Evolutionary conservation across 2,113 vertebrate genomes (phyloP).

Genomic region (Neolamprologus caudopunctatus): DNA sequence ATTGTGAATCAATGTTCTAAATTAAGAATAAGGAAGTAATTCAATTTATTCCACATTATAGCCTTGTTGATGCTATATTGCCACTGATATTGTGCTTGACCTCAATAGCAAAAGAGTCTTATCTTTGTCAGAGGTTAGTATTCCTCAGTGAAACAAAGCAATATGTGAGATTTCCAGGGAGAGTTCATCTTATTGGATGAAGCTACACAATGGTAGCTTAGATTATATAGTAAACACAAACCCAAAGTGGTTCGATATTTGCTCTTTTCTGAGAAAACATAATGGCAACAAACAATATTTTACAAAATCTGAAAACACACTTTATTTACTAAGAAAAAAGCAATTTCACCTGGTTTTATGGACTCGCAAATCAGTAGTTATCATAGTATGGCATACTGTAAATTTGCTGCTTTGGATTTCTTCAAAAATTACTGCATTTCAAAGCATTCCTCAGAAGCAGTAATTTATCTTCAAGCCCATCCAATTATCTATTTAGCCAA

Average conservation of each 20-base stretch:
- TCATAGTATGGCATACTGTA: not conserved
- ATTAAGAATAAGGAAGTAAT: not conserved
- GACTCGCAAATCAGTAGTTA: not conserved
- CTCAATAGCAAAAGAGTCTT: not conserved
- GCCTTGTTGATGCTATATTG: not conserved
- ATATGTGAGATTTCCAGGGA: constrained; percentile 38
- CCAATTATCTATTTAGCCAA: constrained; percentile 61
- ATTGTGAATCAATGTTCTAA: not conserved
- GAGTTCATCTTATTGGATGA: constrained; percentile 20
- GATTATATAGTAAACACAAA: not conserved
- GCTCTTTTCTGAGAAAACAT: not conserved
- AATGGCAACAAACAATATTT: not conserved
- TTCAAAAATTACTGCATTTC: constrained; percentile 2
- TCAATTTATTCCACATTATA: not conserved
- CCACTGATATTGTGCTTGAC: constrained; percentile 10
- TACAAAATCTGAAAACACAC: not conserved
- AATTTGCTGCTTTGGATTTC: not conserved
- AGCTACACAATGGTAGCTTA: not conserved
- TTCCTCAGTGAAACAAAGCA: constrained; percentile 30
- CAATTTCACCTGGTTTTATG: not conserved
- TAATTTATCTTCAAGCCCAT: constrained; percentile 39
- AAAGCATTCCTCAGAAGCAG: constrained; percentile 2
- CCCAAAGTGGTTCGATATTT: not conserved
- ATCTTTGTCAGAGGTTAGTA: constrained; percentile 16
- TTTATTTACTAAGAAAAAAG: not conserved